Evolutionary conservation across 2,888 invertebrate genomes (phyloP), one percentile per base, ranked within the genome.

Genomic region (Pyrrhia umbra): DNA sequence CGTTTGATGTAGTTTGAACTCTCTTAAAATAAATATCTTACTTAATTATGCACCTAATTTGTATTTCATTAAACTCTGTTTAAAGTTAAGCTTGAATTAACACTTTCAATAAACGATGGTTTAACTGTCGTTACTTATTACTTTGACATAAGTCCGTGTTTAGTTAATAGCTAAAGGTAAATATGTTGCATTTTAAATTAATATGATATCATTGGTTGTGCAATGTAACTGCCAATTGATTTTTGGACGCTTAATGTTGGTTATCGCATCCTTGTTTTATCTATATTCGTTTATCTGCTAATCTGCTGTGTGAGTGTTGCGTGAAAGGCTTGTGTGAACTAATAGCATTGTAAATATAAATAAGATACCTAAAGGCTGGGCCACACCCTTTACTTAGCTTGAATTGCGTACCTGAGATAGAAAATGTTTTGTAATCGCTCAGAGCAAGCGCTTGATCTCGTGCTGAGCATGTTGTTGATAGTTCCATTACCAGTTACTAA

Each of bases 231-330:
- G 46, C 39, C 16, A 18, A 8, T 20, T 30, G n/a, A 30, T 13
- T 42, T 59, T 42, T 64, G 21, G 8, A 39, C 34, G 47, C 58
- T 68, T 75, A 13, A 30, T 42, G 18, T 42, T 13, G 15, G 50
- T 68, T 73, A 76, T 76, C 72, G 54, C 55, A 71, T 76, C 37
- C 77, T 58, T 72, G 25, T 76, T 61, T 61, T 62, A 76, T 76
- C 72, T 54, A 21, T 58, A 34, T 51, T 49, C 16, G 43, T 75
- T 45, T 72, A 74, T 74, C 72, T 61, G 67, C 51, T 70, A 56
- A 60, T 64, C 60, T 37, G 34, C n/a, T n/a, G n/a, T n/a, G n/a
- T n/a, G n/a, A 25, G 30, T 62, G 59, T 55, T 47, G 63, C 51
- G 66, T 71, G 66, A 50, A 49, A 60, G 23, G 68, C 65, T 68